Conservation (phyloP, 2,888 invertebrate genomes). For the Lithophane socia region DNA sequence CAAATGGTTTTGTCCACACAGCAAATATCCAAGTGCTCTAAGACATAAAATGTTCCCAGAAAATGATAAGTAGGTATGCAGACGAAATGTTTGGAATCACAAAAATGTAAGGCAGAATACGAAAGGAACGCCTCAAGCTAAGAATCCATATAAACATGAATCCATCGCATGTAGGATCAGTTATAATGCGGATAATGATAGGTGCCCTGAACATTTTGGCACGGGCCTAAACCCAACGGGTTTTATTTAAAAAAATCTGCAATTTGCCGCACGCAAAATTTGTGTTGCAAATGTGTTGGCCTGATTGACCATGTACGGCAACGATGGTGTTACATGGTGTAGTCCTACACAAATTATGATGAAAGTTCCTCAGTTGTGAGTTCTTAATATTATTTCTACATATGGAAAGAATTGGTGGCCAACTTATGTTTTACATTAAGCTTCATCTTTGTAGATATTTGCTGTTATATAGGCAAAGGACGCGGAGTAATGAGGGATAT, state of each 20-base stretch:
- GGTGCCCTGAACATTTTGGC: conserved; percentile 70
- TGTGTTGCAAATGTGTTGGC: conserved; percentile 60
- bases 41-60: not conserved
- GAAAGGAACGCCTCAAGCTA: conserved; percentile 51
- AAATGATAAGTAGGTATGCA: conserved; percentile 7
- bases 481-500: not conserved
- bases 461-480: not conserved
- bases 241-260: conserved; percentile 66
- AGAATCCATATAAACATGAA: conserved; percentile 33
- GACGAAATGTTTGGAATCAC: conserved; percentile 37
- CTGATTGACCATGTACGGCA: conserved; percentile 64
- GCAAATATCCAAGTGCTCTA: not conserved
- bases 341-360: conserved; percentile 59
- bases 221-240: conserved; percentile 70
- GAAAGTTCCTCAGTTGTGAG: conserved; percentile 55
- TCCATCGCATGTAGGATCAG: conserved; percentile 60
- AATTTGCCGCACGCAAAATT: conserved; percentile 77
- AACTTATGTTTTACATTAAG: not conserved
- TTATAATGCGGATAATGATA: conserved; percentile 69
- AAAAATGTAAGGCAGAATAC: conserved; percentile 50
- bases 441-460: not conserved
- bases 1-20: not conserved
- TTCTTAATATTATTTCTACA: conserved; percentile 28
- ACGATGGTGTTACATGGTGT: conserved; percentile 62
- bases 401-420: not conserved